Conservation (phyloP, 2,797 vertebrate genomes). For the Peromyscus nudipes region DNA sequence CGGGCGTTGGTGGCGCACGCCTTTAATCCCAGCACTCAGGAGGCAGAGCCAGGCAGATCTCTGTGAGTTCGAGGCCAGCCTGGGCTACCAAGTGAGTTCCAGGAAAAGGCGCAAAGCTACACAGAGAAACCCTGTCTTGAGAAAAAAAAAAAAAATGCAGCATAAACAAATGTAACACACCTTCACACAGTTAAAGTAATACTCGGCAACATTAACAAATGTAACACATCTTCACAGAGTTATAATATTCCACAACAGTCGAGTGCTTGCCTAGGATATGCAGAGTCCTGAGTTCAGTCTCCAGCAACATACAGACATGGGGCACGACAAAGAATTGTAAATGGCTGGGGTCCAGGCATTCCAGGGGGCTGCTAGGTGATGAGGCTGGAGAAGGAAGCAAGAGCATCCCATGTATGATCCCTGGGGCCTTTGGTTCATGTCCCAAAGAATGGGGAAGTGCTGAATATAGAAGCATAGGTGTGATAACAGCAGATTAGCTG, state of each 20-base stretch:
- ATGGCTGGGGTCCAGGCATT: neutral
- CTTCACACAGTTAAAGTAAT: neutral
- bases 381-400: constrained; percentile 23
- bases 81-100: too few relatives aligned
- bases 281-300: neutral
- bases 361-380: neutral
- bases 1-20: too few relatives aligned
- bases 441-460: constrained; percentile 7
- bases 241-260: neutral
- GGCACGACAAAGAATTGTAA: neutral
- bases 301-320: neutral
- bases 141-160: too few relatives aligned
- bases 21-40: too few relatives aligned
- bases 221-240: neutral
- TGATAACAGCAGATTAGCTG: neutral
- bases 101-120: too few relatives aligned
- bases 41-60: too few relatives aligned
- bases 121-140: too few relatives aligned
- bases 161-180: neutral
- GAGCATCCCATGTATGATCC: neutral
- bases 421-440: neutral
- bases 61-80: too few relatives aligned
- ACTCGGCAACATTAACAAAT: neutral
- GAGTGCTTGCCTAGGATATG: neutral
- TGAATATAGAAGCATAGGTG: neutral